Conservation (phyloP, 1,140 invertebrate genomes). For the Drosophila pectinifera region DNA sequence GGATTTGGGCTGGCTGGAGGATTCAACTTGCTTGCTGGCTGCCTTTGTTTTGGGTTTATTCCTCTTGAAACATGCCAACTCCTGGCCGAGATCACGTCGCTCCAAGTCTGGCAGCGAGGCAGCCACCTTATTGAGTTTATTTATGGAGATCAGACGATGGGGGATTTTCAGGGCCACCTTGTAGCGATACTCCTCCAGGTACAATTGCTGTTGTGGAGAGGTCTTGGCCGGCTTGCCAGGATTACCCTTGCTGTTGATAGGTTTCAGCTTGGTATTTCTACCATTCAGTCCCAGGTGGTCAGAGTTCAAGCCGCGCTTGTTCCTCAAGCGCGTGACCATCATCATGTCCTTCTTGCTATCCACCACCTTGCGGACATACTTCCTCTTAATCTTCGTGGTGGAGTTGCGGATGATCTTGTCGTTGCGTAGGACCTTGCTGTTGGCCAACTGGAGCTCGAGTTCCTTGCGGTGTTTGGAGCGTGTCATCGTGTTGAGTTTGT, state of each 20-base stretch:
- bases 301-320: constrained; percentile 45
- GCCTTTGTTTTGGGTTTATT: constrained; percentile 45
- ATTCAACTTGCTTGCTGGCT: constrained; percentile 40
- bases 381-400: constrained; percentile 76
- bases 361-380: constrained; percentile 74
- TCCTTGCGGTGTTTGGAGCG: constrained; percentile 81
- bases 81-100: constrained; percentile 51
- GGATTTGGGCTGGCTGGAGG: constrained; percentile 59
- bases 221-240: constrained; percentile 26
- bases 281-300: constrained; percentile 48
- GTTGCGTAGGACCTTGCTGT: constrained; percentile 82
- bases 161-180: constrained; percentile 93
- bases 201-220: constrained; percentile 61
- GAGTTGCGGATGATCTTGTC: constrained; percentile 82
- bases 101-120: constrained; percentile 92
- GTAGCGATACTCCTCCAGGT: constrained; percentile 90
- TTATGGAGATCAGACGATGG: constrained; percentile 90
- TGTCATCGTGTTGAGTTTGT: constrained; percentile 80
- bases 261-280: constrained; percentile 44
- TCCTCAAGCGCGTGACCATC: constrained; percentile 60
- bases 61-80: constrained; percentile 55
- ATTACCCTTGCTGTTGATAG: constrained; percentile 9
- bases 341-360: constrained; percentile 67
- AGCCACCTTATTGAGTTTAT: constrained; percentile 87
- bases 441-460: constrained; percentile 78